Evolutionary conservation across 2,113 vertebrate genomes (phyloP).

Genomic region (Paratilapia polleni): DNA sequence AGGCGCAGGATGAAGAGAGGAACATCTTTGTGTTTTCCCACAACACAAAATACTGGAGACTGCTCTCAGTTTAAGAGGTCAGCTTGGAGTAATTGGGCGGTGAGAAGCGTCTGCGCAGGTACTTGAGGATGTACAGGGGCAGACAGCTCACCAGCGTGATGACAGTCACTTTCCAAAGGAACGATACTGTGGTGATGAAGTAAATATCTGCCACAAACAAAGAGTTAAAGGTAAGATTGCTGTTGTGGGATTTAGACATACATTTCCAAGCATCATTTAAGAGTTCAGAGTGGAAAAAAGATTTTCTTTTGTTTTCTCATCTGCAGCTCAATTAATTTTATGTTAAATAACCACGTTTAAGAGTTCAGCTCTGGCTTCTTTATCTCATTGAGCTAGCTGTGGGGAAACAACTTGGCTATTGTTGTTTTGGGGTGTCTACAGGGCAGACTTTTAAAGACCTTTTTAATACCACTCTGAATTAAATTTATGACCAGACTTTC

Average conservation of each 20-base stretch:
- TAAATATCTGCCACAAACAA: conserved; percentile 86
- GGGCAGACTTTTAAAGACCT: background rate
- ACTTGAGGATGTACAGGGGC: conserved; percentile 97
- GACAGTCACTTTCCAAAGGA: conserved; percentile 96
- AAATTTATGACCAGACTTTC: background rate
- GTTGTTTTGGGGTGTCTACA: rapidly evolving
- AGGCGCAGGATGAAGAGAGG: conserved; percentile 12
- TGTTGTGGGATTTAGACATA: background rate
- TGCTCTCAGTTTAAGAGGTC: conserved; percentile 82
- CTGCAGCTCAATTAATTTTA: background rate
- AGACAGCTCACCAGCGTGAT: conserved; percentile 98
- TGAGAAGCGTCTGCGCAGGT: conserved; percentile 94
- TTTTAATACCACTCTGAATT: background rate
- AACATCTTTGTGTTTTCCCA: background rate
- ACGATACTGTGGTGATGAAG: conserved; percentile 93
- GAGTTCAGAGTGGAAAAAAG: rapidly evolving
- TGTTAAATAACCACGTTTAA: background rate
- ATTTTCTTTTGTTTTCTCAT: background rate
- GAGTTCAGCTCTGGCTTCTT: background rate
- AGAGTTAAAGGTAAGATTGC: background rate
- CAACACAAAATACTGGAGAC: background rate
- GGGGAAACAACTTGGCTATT: too few species aligned
- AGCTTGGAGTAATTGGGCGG: conserved; percentile 98
- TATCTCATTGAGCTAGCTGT: background rate
- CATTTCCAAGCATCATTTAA: background rate